Conservation (phyloP, 1,140 invertebrate species). For the Cyclina sinensis region DNA sequence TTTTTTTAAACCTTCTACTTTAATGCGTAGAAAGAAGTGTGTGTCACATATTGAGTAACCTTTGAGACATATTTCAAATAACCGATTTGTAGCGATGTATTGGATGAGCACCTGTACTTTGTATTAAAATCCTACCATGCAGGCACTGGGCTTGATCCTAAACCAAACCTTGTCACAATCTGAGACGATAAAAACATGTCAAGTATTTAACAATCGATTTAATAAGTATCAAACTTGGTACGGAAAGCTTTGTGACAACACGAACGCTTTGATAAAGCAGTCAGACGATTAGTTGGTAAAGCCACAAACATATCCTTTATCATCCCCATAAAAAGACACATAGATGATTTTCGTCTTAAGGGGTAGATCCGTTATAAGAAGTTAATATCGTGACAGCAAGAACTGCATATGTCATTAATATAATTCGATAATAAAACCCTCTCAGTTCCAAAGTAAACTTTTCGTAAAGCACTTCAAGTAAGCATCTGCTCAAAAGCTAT, state of each 20-base stretch:
- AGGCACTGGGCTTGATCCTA: neutral
- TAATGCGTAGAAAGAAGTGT: neutral
- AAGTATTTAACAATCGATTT: conserved; percentile 26
- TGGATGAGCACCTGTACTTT: neutral
- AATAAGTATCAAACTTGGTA: conserved; percentile 21
- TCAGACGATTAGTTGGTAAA: neutral
- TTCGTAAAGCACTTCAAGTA: neutral
- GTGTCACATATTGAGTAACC: neutral
- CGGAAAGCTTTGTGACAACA: conserved; percentile 15
- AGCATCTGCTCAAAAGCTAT: conserved; percentile 52
- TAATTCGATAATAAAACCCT: conserved; percentile 38
- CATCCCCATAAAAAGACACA: neutral
- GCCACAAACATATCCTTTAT: neutral
- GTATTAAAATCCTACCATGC: neutral
- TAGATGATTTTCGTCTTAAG: conserved; percentile 1
- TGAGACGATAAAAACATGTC: conserved; percentile 4
- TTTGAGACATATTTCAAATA: neutral
- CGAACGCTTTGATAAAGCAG: conserved; percentile 12
- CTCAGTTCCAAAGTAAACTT: conserved; percentile 24
- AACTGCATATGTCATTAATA: neutral
- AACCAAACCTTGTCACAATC: neutral
- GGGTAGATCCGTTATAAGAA: conserved; percentile 8
- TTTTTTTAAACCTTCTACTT: no score
- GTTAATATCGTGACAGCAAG: neutral
- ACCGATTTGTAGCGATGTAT: neutral